phyloP scores from a whole-genome alignment of 2,888 invertebrate species.

The Sympetrum striolatum region DNA sequence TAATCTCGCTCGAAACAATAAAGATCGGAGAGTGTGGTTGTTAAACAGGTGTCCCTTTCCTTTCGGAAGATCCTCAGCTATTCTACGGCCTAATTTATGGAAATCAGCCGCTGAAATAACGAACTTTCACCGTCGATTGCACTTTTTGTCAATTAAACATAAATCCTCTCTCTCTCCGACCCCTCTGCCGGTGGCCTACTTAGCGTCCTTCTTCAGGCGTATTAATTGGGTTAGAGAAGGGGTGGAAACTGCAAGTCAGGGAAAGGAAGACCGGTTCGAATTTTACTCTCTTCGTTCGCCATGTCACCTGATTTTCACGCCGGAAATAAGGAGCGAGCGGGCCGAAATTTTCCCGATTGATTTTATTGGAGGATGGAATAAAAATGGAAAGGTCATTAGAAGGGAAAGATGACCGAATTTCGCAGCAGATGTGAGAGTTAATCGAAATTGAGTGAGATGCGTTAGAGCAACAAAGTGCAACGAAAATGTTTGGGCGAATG shows the following conservation, averaged over 20 bases:
- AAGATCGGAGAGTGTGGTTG: no score
- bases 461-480: no score
- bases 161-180: background rate
- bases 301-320: background rate
- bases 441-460: background rate
- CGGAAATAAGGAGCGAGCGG: background rate
- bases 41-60: background rate
- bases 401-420: no score
- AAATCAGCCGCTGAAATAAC: background rate
- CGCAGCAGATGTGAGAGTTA: background rate
- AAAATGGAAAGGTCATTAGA: background rate
- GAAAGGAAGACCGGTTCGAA: background rate
- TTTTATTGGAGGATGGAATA: background rate
- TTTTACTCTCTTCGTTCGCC: background rate
- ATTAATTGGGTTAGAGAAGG: background rate
- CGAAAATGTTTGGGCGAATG: no score
- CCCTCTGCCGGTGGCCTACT: background rate
- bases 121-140: background rate
- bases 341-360: background rate
- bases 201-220: background rate
- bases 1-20: no score
- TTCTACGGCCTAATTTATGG: background rate
- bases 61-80: background rate
- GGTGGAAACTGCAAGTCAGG: background rate
- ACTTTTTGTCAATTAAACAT: background rate